Conservation (phyloP, 1,140 invertebrate genomes). For the Pseudomyrmex flavicornis region DNA sequence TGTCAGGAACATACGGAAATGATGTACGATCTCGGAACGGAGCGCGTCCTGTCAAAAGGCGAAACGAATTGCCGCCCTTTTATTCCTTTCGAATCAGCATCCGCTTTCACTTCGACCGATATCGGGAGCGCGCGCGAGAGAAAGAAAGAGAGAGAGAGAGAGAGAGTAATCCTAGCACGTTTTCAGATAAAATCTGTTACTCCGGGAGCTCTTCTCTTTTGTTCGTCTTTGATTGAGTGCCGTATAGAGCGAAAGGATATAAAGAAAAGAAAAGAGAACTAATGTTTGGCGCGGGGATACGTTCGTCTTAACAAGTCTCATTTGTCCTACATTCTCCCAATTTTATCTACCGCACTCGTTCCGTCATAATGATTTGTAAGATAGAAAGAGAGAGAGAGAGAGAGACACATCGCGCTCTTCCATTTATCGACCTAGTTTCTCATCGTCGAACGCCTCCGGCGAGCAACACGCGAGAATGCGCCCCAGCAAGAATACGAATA, state of each 20-base stretch:
- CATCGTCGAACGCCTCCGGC: background rate
- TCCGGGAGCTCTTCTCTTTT: constrained; percentile 6
- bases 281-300: background rate
- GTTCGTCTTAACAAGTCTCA: constrained; percentile 18
- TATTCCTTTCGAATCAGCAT: constrained; percentile 40
- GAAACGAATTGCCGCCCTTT: constrained; percentile 26
- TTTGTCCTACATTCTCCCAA: constrained; percentile 6
- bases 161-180: constrained; percentile 17
- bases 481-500: constrained; percentile 32
- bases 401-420: background rate
- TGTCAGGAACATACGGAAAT: background rate
- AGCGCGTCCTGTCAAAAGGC: background rate
- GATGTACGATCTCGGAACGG: background rate
- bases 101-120: constrained; percentile 13
- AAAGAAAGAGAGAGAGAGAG: no score
- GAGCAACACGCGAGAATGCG: background rate
- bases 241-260: background rate
- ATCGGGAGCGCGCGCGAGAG: background rate
- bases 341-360: constrained; percentile 11
- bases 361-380: constrained; percentile 21
- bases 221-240: constrained; percentile 28
- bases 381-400: background rate
- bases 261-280: constrained; percentile 1
- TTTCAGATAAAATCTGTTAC: constrained; percentile 43
- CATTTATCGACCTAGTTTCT: background rate